phyloP scores from a whole-genome alignment of 2,888 invertebrate genomes.

The Prosapia bicincta region DNA sequence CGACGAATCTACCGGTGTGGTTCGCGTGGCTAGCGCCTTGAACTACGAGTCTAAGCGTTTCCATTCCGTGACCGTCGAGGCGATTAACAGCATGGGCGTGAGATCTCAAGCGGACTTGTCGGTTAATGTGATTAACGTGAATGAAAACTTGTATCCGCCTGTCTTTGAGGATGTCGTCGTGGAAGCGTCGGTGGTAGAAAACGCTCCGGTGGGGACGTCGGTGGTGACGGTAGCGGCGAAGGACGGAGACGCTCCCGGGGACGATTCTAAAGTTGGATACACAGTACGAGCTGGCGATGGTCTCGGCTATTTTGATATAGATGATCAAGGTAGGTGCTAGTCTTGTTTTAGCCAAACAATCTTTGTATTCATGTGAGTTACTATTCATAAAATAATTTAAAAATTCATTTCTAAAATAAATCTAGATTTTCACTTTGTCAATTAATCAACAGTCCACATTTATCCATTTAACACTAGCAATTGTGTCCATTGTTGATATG shows the following conservation, averaged over 20 bases:
- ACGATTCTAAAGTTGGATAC: constrained; percentile 78
- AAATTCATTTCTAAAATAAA: no score
- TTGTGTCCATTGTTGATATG: no score
- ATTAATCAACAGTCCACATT: no score
- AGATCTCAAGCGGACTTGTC: constrained; percentile 74
- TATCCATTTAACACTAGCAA: no score
- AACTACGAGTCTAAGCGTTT: constrained; percentile 88
- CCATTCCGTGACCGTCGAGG: constrained; percentile 81
- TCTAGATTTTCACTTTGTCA: no score
- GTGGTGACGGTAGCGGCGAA: constrained; percentile 78
- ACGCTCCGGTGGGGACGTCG: constrained; percentile 67
- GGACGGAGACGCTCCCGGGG: constrained; percentile 75
- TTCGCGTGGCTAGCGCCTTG: constrained; percentile 70
- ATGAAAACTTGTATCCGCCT: constrained; percentile 85
- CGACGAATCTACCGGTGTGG: constrained; percentile 78
- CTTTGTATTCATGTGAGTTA: no score
- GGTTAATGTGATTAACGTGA: constrained; percentile 87
- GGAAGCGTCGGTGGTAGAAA: constrained; percentile 71
- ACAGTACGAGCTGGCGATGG: constrained; percentile 85
- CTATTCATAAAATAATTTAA: no score
- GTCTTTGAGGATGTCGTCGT: constrained; percentile 76
- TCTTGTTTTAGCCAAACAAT: no score
- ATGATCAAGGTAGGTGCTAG: constrained; percentile 46
- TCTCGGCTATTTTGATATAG: constrained; percentile 85
- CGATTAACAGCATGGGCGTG: constrained; percentile 76